Evolutionary conservation across 2,113 vertebrate species (phyloP).

Genomic region (Echinops telfairi): DNA sequence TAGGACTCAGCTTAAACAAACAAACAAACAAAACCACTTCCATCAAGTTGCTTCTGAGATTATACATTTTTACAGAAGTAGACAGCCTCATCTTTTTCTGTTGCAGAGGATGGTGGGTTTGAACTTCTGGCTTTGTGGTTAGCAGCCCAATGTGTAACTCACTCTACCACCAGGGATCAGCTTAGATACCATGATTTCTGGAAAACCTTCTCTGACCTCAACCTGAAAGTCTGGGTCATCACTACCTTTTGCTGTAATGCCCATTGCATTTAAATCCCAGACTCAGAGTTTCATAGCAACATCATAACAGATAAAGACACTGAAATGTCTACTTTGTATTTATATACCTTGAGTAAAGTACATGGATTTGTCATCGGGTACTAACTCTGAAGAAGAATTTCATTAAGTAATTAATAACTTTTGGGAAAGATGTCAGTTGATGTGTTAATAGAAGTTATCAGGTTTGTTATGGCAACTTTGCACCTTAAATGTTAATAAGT

Average conservation of each 20-base stretch:
- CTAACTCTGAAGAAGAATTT: slow-evolving; percentile 3
- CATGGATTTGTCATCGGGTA: neutral
- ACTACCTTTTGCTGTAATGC: slow-evolving; percentile 45
- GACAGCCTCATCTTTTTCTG: too few relatives aligned
- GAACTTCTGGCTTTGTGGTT: too few relatives aligned
- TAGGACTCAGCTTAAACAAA: neutral
- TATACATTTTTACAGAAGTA: too few relatives aligned
- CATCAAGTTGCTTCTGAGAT: too few relatives aligned
- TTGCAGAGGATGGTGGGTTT: too few relatives aligned
- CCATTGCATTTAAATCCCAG: slow-evolving; percentile 1
- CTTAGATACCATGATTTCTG: slow-evolving; percentile 27
- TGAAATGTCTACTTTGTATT: slow-evolving; percentile 33
- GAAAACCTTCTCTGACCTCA: slow-evolving; percentile 12
- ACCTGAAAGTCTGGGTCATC: neutral
- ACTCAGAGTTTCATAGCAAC: slow-evolving; percentile 8
- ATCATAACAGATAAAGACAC: neutral
- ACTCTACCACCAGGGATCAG: neutral
- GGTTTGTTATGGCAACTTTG: neutral
- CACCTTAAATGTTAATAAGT: slow-evolving; percentile 8
- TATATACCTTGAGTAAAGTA: neutral
- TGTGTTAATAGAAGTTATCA: slow-evolving; percentile 7
- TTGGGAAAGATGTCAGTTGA: too few relatives aligned
- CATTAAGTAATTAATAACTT: neutral
- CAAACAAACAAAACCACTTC: too few relatives aligned
- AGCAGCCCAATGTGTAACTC: too few relatives aligned